These are phyloP conservation scores for Sepiola atlantica DNA, from an alignment of 2,888 invertebrate species.

Conservation along the genomic window DNA sequence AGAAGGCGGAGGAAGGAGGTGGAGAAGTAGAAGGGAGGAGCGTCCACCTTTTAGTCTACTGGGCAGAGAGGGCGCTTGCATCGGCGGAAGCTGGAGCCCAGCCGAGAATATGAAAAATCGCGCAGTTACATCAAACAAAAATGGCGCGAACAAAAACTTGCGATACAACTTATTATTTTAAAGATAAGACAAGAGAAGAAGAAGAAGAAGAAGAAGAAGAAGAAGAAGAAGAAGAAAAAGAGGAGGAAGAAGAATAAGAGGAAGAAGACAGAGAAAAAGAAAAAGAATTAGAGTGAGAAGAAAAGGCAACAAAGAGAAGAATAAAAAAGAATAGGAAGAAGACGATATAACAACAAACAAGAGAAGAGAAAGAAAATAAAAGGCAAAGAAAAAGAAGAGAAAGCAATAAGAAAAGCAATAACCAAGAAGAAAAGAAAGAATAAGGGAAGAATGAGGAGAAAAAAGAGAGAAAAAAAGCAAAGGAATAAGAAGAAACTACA, in stretches of 20 bases:
- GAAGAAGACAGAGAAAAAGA: not conserved
- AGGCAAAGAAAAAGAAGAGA: no score
- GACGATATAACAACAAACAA: not conserved
- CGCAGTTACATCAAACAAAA: not conserved
- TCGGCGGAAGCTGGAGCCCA: constrained; percentile 32
- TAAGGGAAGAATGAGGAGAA: no score
- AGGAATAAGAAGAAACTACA: no score
- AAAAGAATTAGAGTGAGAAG: not conserved
- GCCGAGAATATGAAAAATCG: constrained; percentile 32
- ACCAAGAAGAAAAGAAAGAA: no score
- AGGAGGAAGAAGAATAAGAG: not conserved
- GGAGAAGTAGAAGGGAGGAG: not conserved
- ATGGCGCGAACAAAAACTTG: not conserved
- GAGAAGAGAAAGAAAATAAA: not conserved
- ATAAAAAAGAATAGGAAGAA: not conserved
- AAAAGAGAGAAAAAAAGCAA: no score
- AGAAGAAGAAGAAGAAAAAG: not conserved
- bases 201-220: not conserved
- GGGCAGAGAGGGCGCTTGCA: constrained; percentile 8
- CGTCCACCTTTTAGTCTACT: not conserved
- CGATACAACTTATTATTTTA: constrained; percentile 10
- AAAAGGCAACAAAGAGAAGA: not conserved
- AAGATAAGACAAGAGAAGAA: not conserved
- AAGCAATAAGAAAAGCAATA: no score
- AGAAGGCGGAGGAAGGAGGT: no score